Percentiles rank a stretch among this genome's conserved stretches.
Conservation (phyloP, 2,113 vertebrate species). For the Vulpes vulpes region DNA sequence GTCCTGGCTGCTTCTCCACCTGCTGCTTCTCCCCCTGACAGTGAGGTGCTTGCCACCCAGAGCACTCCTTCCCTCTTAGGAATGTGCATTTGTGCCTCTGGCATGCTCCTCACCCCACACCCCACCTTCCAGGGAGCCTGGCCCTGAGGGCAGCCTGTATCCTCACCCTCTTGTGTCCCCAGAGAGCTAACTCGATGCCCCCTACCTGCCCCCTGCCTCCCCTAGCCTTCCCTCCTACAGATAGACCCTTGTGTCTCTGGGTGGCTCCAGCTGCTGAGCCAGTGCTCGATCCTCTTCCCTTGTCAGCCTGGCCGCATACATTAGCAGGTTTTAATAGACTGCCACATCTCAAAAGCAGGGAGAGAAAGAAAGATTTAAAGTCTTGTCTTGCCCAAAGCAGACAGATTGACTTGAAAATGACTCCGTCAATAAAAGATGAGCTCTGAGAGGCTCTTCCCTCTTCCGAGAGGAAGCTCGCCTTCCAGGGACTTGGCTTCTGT, state of each 20-base stretch:
- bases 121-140: neutral
- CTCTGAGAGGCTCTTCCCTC: conserved; percentile 84
- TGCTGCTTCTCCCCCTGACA: neutral
- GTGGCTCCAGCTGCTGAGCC: neutral
- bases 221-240: conserved; percentile 58
- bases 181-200: conserved; percentile 60
- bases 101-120: neutral
- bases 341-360: conserved; percentile 79
- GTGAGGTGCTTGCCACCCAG: neutral
- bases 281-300: conserved; percentile 71
- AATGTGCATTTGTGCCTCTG: neutral
- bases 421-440: conserved; percentile 90
- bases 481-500: conserved; percentile 84
- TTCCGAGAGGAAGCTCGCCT: conserved; percentile 83
- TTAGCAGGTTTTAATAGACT: conserved; percentile 88
- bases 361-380: conserved; percentile 86
- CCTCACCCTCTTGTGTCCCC: neutral
- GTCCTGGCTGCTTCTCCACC: neutral
- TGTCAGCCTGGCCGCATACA: conserved; percentile 79
- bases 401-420: conserved; percentile 88
- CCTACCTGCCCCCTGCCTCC: neutral
- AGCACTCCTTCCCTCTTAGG: neutral
- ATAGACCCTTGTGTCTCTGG: conserved; percentile 71
- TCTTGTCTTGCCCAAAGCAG: conserved; percentile 88
- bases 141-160: neutral